Evolutionary conservation across 2,888 invertebrate species (phyloP).

Genomic region (Gymnocheta viridis): DNA sequence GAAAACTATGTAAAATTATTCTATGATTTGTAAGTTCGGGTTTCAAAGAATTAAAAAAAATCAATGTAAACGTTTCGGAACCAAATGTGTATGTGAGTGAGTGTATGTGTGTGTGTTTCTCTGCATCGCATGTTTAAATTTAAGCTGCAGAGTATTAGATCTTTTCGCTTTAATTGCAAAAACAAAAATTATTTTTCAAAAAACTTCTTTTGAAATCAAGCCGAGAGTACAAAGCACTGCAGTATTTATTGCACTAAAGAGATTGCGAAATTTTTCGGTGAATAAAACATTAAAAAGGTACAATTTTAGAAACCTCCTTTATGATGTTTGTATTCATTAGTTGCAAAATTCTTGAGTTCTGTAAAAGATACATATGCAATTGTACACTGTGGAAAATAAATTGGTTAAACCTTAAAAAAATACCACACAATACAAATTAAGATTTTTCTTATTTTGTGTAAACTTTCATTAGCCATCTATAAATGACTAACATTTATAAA

Average conservation of each 20-base stretch:
- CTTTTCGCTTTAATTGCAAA: not conserved
- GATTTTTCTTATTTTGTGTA: too few relatives aligned
- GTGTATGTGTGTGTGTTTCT: not conserved
- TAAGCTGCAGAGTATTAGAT: not conserved
- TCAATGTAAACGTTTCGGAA: constrained; percentile 2
- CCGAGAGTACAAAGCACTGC: not conserved
- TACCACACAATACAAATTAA: not conserved
- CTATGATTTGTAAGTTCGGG: too few relatives aligned
- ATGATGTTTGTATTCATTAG: constrained; percentile 63
- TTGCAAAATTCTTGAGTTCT: constrained; percentile 25
- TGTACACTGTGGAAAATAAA: not conserved
- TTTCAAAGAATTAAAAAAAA: too few relatives aligned
- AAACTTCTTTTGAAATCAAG: constrained; percentile 5
- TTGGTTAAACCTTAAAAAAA: not conserved
- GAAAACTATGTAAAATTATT: too few relatives aligned
- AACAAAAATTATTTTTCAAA: not conserved
- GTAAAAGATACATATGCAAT: not conserved
- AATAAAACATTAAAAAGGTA: constrained; percentile 43
- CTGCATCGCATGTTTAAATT: not conserved
- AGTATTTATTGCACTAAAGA: not conserved
- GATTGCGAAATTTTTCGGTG: not conserved
- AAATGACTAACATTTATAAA: not conserved
- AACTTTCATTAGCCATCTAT: too few relatives aligned
- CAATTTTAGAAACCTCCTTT: constrained; percentile 51
- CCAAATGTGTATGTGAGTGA: too few relatives aligned